Evolutionary conservation across 2,113 vertebrate species (phyloP), one percentile per base, ranked within the genome.

Genomic region (Todiramphus chloris): DNA sequence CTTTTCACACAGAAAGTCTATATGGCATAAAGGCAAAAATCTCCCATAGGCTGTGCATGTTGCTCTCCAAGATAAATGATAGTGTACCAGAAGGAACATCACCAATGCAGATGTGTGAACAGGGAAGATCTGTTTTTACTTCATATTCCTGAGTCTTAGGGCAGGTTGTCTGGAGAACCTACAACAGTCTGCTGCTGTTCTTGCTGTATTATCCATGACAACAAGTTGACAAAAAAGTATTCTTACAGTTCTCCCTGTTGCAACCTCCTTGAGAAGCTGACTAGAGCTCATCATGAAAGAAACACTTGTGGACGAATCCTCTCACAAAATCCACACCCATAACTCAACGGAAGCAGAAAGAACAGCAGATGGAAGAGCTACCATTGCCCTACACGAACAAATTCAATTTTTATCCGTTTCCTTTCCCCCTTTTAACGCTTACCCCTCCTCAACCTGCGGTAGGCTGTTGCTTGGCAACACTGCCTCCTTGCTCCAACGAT

Each of bases 381-480:
- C 90, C 1, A 0, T 58, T 87, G 69, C 60, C 80, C 76, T 69
- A 72, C 23, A 68, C 0, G 9, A 48, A 21, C 78, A 77, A 87
- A 51, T 35, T 66, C 6, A 46, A 55, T 46, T 82, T 33, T 37
- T 28, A 64, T 64, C 33, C 31, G 13, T 68, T 89, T 91, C 73
- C 23, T 69, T 72, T 89, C 68, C 80, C 58, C 7, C 2, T 68
- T 92, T 72, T 81, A 83, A 35, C 1, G 3, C 63, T 16, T 39
- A 33, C 31, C 51, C 50, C 39, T 24, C 69, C 27, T 43, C 4
- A 2, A 10, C 31, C 55, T 3, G 1, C 9, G 2, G 75, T 48
- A 83, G 74, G 83, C 73, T 90, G 95, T 96, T 97, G 94, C 94
- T 92, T 90, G 95, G 96, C 96, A 97, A 96, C 96, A 73, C 69